Evolutionary conservation across 1,140 invertebrate genomes (phyloP).

Genomic region (Psix sp.): DNA sequence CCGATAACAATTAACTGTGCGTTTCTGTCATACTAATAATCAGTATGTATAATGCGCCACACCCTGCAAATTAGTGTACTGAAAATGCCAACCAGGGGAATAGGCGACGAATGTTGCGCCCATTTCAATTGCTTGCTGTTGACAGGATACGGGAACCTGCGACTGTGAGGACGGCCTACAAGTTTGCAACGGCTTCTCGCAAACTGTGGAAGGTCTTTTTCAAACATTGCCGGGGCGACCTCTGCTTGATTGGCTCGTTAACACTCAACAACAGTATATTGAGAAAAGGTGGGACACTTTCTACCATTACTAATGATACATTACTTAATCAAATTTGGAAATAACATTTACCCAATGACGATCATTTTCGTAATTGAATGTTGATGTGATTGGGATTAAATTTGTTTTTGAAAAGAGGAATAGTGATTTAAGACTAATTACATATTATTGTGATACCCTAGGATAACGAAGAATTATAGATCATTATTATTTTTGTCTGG

Average conservation of each 20-base stretch:
- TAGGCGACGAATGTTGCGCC: constrained; percentile 47
- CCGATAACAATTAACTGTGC: constrained; percentile 49
- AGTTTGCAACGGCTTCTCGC: constrained; percentile 66
- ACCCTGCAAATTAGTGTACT: constrained; percentile 41
- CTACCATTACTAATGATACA: no score
- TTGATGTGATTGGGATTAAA: no score
- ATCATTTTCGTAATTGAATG: no score
- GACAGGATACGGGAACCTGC: constrained; percentile 69
- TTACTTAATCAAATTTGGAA: no score
- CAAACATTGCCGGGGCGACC: constrained; percentile 70
- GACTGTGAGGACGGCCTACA: constrained; percentile 70
- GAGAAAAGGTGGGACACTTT: constrained; percentile 76
- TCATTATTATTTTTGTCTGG: no score
- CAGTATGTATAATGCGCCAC: constrained; percentile 37
- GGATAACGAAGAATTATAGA: no score
- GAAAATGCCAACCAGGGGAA: constrained; percentile 33
- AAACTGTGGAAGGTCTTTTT: constrained; percentile 68
- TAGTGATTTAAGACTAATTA: no score
- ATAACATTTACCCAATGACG: no score
- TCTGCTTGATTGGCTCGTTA: constrained; percentile 80
- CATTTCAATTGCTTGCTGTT: constrained; percentile 45
- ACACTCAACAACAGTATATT: constrained; percentile 79
- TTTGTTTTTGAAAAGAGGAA: no score
- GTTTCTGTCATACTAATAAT: constrained; percentile 38
- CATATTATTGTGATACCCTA: no score